A percentile compares a stretch with the other conserved stretches of the same genome.
phyloP scores from a whole-genome alignment of 23 tunicate species.

The Ascidia mentula region DNA sequence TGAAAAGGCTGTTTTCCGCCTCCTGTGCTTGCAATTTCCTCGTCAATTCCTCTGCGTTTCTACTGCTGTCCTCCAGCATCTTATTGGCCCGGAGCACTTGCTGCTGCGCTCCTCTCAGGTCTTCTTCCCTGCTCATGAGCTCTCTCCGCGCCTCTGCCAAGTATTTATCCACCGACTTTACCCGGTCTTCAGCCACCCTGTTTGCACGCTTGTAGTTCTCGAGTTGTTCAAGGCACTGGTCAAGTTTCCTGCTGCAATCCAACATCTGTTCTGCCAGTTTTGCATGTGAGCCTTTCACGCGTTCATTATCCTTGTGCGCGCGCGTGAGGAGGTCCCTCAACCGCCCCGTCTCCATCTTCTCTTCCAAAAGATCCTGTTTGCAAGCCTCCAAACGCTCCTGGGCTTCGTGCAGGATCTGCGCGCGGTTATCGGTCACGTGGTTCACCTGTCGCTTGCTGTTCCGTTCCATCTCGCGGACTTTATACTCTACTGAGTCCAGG shows the following conservation, averaged over 20 bases:
- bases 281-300: background rate
- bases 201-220: background rate
- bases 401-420: slow-evolving; percentile 57
- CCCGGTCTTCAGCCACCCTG: background rate
- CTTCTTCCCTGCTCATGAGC: background rate
- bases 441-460: slow-evolving; percentile 46
- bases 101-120: background rate
- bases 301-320: slow-evolving; percentile 5
- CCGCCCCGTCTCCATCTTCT: slow-evolving; percentile 40
- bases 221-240: background rate
- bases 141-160: background rate
- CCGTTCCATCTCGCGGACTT: slow-evolving; percentile 54
- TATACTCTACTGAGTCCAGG: slow-evolving; percentile 51
- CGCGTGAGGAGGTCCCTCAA: slow-evolving; percentile 50
- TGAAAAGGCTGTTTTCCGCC: background rate
- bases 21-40: slow-evolving; percentile 34
- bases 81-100: background rate
- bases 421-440: slow-evolving; percentile 45
- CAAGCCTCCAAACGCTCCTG: slow-evolving; percentile 66
- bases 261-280: background rate
- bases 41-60: slow-evolving; percentile 37
- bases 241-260: background rate
- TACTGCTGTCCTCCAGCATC: slow-evolving; percentile 50
- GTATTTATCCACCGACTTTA: background rate
- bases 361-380: slow-evolving; percentile 59